Evolutionary conservation across 2,888 invertebrate genomes (phyloP).

Genomic region (Sarcophaga carnaria): DNA sequence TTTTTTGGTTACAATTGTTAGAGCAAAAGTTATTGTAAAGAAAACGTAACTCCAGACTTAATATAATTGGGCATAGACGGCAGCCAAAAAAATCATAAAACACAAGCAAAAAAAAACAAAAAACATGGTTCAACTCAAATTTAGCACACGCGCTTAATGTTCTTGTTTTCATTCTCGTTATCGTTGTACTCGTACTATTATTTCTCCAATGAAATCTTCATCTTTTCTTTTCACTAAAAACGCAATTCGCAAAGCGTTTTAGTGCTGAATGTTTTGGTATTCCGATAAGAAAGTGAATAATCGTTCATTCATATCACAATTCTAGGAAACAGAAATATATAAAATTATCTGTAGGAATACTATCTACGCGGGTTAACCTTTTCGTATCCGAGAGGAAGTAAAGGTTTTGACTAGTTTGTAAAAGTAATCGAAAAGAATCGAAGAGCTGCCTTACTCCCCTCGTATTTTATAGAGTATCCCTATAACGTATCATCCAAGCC

Average conservation of each 20-base stretch:
- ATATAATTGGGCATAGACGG: slow-evolving; percentile 30
- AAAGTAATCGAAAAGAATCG: too few species aligned
- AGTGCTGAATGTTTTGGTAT: slow-evolving; percentile 10
- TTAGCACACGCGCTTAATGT: slow-evolving; percentile 68
- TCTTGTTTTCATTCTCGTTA: slow-evolving; percentile 54
- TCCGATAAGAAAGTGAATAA: not conserved
- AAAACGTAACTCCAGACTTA: slow-evolving; percentile 31
- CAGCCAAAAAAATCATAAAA: slow-evolving; percentile 10
- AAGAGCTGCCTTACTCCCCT: too few species aligned
- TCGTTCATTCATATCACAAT: not conserved
- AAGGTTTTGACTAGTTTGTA: too few species aligned
- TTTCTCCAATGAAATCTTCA: slow-evolving; percentile 17
- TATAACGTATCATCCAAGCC: too few species aligned
- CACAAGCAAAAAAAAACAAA: not conserved
- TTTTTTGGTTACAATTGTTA: slow-evolving; percentile 36
- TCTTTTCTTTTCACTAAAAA: slow-evolving; percentile 34
- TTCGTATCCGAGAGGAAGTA: not conserved
- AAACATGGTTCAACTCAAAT: slow-evolving; percentile 51
- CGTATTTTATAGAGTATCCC: too few species aligned
- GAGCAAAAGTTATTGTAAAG: slow-evolving; percentile 45
- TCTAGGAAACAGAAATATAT: not conserved
- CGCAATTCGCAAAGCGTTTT: not conserved
- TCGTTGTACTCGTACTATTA: slow-evolving; percentile 40
- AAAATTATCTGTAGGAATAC: not conserved
- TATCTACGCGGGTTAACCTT: not conserved